Evolutionary conservation across 1,140 invertebrate genomes (phyloP).

Genomic region (Heliothis virescens): DNA sequence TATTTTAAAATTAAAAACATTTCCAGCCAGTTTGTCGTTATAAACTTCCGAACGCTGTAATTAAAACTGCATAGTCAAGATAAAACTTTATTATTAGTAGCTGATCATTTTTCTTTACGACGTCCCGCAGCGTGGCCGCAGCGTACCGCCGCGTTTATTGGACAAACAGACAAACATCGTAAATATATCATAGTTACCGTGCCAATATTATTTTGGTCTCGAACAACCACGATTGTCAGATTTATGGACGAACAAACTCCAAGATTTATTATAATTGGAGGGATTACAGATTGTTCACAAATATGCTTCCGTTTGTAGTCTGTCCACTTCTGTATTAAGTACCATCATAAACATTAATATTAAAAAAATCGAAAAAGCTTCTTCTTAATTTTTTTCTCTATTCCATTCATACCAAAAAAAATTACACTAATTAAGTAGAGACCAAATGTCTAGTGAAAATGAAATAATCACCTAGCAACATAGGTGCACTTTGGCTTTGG

Average conservation of each 20-base stretch:
- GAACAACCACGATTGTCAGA: neutral
- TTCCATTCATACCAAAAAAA: too few species aligned
- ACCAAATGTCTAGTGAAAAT: too few species aligned
- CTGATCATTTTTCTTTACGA: slow-evolving; percentile 22
- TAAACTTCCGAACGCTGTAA: neutral
- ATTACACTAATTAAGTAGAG: too few species aligned
- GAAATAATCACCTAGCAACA: too few species aligned
- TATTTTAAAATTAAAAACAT: neutral
- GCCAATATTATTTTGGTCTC: slow-evolving; percentile 43
- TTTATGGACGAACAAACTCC: slow-evolving; percentile 11
- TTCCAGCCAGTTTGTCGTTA: neutral
- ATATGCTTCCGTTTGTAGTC: too few species aligned
- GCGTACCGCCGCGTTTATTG: slow-evolving; percentile 2
- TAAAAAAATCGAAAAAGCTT: too few species aligned
- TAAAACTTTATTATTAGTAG: slow-evolving; percentile 15
- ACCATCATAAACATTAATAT: neutral
- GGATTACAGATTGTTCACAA: neutral
- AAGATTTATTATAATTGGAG: neutral
- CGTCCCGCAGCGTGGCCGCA: slow-evolving; percentile 1
- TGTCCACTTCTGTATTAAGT: neutral
- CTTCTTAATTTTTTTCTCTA: too few species aligned
- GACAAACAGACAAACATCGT: slow-evolving; percentile 37
- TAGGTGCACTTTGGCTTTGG: too few species aligned
- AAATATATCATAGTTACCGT: slow-evolving; percentile 29
- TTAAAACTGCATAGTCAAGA: neutral